Evolutionary conservation across 2,113 vertebrate species (phyloP).

Genomic region (Gambusia affinis): DNA sequence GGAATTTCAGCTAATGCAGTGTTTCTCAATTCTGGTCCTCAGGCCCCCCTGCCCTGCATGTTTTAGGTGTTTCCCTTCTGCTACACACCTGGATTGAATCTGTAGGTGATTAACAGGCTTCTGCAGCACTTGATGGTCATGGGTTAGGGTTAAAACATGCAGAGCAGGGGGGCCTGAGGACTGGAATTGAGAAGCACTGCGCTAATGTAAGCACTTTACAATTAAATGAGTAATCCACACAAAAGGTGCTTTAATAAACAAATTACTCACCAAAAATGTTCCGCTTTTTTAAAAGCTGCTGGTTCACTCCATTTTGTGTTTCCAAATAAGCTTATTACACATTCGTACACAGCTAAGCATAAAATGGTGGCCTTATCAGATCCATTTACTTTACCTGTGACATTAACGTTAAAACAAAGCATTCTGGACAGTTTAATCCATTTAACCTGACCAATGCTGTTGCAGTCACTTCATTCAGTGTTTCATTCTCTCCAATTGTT

Average conservation of each 20-base stretch:
- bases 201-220: not conserved
- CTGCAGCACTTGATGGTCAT: too few species aligned
- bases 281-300: not conserved
- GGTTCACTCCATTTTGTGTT: constrained; percentile 30
- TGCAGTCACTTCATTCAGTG: constrained; percentile 63
- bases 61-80: too few species aligned
- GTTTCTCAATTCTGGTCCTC: too few species aligned
- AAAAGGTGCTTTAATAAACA: not conserved
- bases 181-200: too few species aligned
- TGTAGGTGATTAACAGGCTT: too few species aligned
- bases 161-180: too few species aligned
- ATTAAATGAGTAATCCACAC: not conserved
- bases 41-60: too few species aligned
- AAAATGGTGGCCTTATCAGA: constrained; percentile 54
- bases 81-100: too few species aligned
- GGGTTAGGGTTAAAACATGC: too few species aligned
- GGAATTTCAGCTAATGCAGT: not conserved
- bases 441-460: constrained; percentile 69
- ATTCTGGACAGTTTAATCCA: constrained; percentile 73
- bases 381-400: constrained; percentile 52
- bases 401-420: constrained; percentile 74
- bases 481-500: constrained; percentile 63
- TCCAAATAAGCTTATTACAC: constrained; percentile 10
- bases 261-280: not conserved
- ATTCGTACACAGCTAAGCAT: constrained; percentile 14